These are phyloP conservation scores for Epinotia nisella DNA, from an alignment of 2,888 invertebrate genomes.

Conservation along the genomic window DNA sequence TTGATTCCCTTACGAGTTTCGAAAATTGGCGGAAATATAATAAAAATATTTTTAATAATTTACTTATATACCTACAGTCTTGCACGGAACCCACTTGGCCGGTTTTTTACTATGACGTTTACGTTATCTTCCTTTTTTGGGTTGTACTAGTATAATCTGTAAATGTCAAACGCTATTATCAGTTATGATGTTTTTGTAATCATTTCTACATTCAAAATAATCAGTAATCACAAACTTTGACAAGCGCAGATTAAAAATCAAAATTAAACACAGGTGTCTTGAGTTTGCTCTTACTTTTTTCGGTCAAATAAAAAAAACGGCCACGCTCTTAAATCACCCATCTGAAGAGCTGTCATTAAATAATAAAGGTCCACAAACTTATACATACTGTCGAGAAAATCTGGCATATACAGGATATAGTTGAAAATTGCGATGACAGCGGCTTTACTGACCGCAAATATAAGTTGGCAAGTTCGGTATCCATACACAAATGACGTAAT, in stretches of 20 bases:
- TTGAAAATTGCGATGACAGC: not conserved
- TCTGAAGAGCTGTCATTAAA: conserved; percentile 56
- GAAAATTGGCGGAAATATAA: too few species aligned
- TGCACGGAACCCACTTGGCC: too few species aligned
- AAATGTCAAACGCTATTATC: too few species aligned
- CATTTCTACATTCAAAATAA: not conserved
- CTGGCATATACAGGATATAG: too few species aligned
- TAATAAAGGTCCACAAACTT: conserved; percentile 53
- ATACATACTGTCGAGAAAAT: not conserved
- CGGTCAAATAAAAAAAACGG: conserved; percentile 46
- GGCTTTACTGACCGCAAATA: not conserved
- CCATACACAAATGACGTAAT: conserved; percentile 39
- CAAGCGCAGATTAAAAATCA: conserved; percentile 39
- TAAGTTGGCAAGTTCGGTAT: conserved; percentile 19
- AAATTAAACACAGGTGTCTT: conserved; percentile 51
- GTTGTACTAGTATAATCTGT: too few species aligned
- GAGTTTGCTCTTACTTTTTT: conserved; percentile 48
- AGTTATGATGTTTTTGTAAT: not conserved
- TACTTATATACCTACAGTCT: too few species aligned
- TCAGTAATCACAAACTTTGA: conserved; percentile 25
- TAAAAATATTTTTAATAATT: too few species aligned
- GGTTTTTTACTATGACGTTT: too few species aligned
- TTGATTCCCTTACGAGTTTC: too few species aligned
- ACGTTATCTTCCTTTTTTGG: too few species aligned
- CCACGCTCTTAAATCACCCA: conserved; percentile 52